Conservation (phyloP, 2,113 vertebrate species). For the Phasianus colchicus region DNA sequence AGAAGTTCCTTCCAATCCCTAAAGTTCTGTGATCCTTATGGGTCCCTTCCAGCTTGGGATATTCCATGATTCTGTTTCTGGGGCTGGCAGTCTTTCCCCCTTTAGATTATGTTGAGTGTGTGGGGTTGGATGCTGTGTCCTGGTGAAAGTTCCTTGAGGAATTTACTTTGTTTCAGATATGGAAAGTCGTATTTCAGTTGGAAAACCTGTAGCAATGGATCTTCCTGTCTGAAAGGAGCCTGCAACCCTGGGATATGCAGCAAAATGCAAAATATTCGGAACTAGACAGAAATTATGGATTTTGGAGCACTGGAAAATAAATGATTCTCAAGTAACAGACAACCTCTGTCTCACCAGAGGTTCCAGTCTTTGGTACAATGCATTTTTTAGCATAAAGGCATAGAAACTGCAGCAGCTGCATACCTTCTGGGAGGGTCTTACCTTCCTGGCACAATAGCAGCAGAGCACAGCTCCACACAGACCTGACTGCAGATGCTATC, state of each 20-base stretch:
- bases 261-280: background rate
- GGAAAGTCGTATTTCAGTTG: background rate
- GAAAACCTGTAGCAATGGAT: background rate
- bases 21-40: no score
- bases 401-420: rapidly evolving
- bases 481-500: constrained; percentile 8
- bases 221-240: background rate
- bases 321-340: background rate
- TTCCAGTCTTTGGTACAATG: background rate
- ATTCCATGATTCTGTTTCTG: background rate
- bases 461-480: constrained; percentile 3
- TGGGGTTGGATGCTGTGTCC: background rate
- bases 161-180: background rate
- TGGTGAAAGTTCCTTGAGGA: background rate
- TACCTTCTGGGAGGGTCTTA: background rate
- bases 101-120: background rate
- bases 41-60: no score
- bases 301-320: background rate
- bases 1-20: no score
- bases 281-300: background rate
- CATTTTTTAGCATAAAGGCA: background rate
- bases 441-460: constrained; percentile 36
- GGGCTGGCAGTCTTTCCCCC: background rate
- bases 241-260: background rate
- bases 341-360: background rate